Base-by-base conservation (phyloP, 2,113 vertebrate genomes). In the Hucho hucho region DNA sequence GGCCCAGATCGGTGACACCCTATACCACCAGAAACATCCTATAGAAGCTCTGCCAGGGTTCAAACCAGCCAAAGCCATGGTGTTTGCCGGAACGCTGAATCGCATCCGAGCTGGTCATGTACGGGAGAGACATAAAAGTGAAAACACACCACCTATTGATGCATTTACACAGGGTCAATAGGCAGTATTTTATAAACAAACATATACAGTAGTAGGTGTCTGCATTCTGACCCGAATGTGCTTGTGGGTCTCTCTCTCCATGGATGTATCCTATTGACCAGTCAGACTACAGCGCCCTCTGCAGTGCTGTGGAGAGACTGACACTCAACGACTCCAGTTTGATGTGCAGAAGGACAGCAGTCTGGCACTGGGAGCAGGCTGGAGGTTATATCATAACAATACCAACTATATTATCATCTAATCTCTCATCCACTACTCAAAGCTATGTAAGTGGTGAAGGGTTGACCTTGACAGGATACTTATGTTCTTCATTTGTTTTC, bases 1-100 rank as follows among this genome's bases (percentile, higher is more conserved):
- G n/a, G n/a, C 97, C 53, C 97, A 99, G 95, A 95, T 98, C 88
- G 97, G 98, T 84, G 98, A 99, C 89, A 99, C 98, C 0, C 88
- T 99, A 12, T 94, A 93, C 91, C 93, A 91, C 82, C 94, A 94
- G 76, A 95, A 95, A 4, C 94, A 95, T 75, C 95, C 95, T 5
- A 97, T 98, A 84, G 93, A 97, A 56, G 89, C 96, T 76, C 93
- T 99, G 75, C 95, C 96, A 37, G 97, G 98, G 53, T 99, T 99
- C 83, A 97, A 96, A 87, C 95, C 95, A 58, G 97, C 92, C 79
- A 99, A 98, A 87, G 92, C 96, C 86, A 99, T 99, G 97, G 98
- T 99, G 77, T 99, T 99, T 90, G 97, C 98, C 93, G 98, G 98
- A 98, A 90, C 70, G 22, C n/a, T 43, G 29, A 16, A 37, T 2